phyloP scores from a whole-genome alignment of 2,113 vertebrate genomes.

The Sinosuthora webbiana region DNA sequence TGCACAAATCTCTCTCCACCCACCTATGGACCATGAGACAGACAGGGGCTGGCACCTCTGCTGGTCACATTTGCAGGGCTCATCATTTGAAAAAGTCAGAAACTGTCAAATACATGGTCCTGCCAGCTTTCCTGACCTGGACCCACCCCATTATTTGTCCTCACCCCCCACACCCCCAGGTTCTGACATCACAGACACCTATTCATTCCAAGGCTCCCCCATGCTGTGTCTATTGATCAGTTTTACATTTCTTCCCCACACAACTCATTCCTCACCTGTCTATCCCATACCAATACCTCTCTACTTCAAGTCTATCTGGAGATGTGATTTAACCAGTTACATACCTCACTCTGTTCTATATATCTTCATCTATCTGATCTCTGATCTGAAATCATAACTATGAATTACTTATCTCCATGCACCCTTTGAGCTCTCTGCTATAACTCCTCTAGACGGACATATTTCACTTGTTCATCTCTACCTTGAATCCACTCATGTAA shows the following conservation, averaged over 20 bases:
- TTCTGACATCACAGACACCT: neutral
- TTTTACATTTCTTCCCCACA: neutral
- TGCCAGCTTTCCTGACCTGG: neutral
- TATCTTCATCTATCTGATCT: neutral
- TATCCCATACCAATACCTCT: neutral
- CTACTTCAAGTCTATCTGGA: neutral
- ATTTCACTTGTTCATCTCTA: neutral
- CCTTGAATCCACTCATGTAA: neutral
- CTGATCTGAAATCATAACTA: neutral
- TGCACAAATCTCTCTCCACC: neutral
- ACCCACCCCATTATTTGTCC: neutral
- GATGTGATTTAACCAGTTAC: neutral
- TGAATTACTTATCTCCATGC: neutral
- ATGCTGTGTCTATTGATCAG: neutral
- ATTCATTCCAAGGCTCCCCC: fast-evolving
- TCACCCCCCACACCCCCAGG: neutral
- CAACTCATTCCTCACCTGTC: neutral
- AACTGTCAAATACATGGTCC: neutral
- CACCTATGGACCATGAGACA: neutral
- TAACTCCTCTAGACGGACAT: neutral
- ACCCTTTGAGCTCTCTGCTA: neutral
- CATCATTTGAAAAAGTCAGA: neutral
- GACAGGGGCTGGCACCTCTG: neutral
- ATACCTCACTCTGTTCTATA: neutral
- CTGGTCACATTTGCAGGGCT: neutral